A percentile compares a stretch with the other conserved stretches of the same genome.
Conservation (phyloP, 2,888 invertebrate species). For the Idaea dimidiata region DNA sequence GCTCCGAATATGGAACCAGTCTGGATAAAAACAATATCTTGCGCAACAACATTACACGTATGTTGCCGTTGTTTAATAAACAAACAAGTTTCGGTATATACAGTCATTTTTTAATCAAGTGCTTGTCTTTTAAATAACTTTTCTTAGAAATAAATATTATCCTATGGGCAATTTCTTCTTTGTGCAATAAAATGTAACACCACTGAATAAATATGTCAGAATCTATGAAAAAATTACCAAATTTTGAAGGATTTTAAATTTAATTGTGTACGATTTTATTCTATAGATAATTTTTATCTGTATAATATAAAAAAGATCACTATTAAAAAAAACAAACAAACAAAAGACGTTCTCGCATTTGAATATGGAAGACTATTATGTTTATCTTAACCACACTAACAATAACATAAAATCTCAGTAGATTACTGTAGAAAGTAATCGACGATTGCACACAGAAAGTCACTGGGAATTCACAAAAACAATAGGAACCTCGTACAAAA, state of each 20-base stretch:
- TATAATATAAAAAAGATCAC: too few species aligned
- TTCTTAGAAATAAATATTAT: too few species aligned
- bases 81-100: neutral
- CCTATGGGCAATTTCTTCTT: too few species aligned
- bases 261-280: too few species aligned
- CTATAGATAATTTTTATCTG: too few species aligned
- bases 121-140: too few species aligned
- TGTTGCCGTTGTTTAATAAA: neutral
- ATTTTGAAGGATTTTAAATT: too few species aligned
- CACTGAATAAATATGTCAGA: too few species aligned
- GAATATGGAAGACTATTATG: neutral
- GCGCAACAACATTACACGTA: neutral
- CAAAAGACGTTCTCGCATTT: neutral
- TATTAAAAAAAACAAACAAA: too few species aligned
- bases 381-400: neutral
- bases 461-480: slow-evolving; percentile 34
- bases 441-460: slow-evolving; percentile 17
- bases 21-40: neutral
- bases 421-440: neutral
- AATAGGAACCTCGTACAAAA: slow-evolving; percentile 27
- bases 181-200: too few species aligned
- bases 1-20: neutral
- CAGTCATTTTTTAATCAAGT: neutral
- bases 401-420: neutral
- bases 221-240: too few species aligned